phyloP scores from a whole-genome alignment of 2,888 invertebrate genomes.

The Ceratothoa steindachneri region DNA sequence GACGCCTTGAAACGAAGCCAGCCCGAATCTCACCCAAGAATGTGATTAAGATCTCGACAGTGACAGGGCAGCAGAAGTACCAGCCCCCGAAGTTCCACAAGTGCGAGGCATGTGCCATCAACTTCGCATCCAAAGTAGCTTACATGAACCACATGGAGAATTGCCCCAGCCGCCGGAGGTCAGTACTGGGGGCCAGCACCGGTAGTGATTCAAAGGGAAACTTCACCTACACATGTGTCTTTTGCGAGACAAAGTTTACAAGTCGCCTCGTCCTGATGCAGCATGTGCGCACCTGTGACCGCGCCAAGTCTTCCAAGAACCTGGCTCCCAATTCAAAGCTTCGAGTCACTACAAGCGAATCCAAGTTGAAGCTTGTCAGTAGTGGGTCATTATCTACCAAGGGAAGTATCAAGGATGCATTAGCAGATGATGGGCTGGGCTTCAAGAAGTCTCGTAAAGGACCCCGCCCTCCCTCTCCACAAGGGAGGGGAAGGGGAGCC shows the following conservation, averaged over 20 bases:
- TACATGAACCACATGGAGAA: constrained; percentile 18
- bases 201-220: background rate
- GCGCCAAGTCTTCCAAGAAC: background rate
- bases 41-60: constrained; percentile 18
- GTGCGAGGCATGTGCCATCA: constrained; percentile 18
- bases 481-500: background rate
- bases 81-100: constrained; percentile 17
- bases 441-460: background rate
- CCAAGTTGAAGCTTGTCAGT: background rate
- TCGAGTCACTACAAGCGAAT: background rate
- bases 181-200: background rate
- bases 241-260: constrained; percentile 2
- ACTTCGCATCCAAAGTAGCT: constrained; percentile 15
- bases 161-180: background rate
- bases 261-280: constrained; percentile 2
- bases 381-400: constrained; percentile 8
- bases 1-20: background rate
- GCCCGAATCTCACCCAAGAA: background rate
- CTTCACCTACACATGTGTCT: background rate
- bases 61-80: constrained; percentile 12
- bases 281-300: constrained; percentile 3
- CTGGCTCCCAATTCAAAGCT: constrained; percentile 3
- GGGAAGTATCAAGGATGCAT: background rate
- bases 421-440: background rate
- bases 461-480: background rate